Percentiles rank a stretch among this genome's conserved stretches.
These are phyloP conservation scores for Micromesistius poutassou DNA, from an alignment of 2,797 vertebrate genomes.

Conservation along the genomic window DNA sequence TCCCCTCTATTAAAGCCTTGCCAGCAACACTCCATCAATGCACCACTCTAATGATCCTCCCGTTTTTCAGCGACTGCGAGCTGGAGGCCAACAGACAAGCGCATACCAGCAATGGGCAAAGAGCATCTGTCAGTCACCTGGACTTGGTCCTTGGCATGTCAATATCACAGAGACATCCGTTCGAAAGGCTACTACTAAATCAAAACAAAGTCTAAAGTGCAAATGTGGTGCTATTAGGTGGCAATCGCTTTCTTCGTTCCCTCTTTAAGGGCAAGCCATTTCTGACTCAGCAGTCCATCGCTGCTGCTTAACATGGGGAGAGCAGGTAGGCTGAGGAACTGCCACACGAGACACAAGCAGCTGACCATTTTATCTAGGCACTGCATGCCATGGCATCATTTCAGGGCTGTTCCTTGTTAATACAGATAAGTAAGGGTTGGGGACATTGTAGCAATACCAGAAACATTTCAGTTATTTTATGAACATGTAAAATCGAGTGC, in stretches of 20 bases:
- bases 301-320: not conserved
- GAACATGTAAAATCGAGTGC: not conserved
- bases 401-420: not conserved
- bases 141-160: slow-evolving; percentile 19
- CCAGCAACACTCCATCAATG: slow-evolving; percentile 18
- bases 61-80: not conserved
- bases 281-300: slow-evolving; percentile 31
- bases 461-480: not conserved
- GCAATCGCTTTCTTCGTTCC: slow-evolving; percentile 10
- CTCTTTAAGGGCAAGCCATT: slow-evolving; percentile 1
- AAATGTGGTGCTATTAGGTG: slow-evolving; percentile 24
- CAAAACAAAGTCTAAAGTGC: slow-evolving; percentile 21
- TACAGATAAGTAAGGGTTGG: too few relatives aligned
- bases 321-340: not conserved
- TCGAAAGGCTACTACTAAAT: slow-evolving; percentile 28
- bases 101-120: not conserved
- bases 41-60: slow-evolving; percentile 18
- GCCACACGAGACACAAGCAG: not conserved
- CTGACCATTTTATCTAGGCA: not conserved
- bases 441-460: not conserved
- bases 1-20: slow-evolving; percentile 11
- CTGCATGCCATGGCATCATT: not conserved
- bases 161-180: not conserved
- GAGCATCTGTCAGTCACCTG: slow-evolving; percentile 11
- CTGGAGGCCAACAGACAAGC: not conserved